phyloP scores from a whole-genome alignment of 2,888 invertebrate species.

The Octonoba sinensis region DNA sequence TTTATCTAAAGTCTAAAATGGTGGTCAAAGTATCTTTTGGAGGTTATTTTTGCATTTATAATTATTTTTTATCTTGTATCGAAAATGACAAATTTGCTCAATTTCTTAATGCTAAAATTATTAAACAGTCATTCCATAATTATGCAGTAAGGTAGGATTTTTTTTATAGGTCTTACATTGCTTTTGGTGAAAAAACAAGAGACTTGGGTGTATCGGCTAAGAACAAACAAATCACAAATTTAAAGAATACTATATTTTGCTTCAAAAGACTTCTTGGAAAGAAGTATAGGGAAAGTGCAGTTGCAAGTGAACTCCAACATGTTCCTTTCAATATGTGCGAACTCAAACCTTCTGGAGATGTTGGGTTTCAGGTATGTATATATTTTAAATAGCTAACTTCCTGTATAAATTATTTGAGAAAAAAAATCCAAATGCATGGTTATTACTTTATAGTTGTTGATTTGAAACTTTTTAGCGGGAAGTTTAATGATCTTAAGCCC shows the following conservation, averaged over 20 bases:
- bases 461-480: too few relatives aligned
- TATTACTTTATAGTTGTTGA: too few relatives aligned
- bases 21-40: not conserved
- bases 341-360: conserved; percentile 80
- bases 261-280: conserved; percentile 94
- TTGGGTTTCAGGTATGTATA: conserved; percentile 74
- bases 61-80: not conserved
- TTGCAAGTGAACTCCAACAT: conserved; percentile 84
- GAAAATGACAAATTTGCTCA: not conserved
- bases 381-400: not conserved
- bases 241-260: conserved; percentile 95
- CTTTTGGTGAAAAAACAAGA: conserved; percentile 92
- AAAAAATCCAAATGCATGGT: not conserved
- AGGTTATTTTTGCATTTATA: not conserved
- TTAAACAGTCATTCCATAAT: not conserved
- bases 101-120: not conserved
- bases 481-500: too few relatives aligned
- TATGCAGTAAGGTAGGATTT: not conserved
- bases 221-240: conserved; percentile 95
- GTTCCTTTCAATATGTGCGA: conserved; percentile 85
- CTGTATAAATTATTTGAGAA: not conserved
- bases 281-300: conserved; percentile 78
- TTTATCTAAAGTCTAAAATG: not conserved
- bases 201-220: conserved; percentile 96
- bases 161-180: conserved; percentile 88